These are phyloP conservation scores for Myrmophylax atrothorax DNA, from an alignment of 2,113 vertebrate genomes.

Conservation along the genomic window DNA sequence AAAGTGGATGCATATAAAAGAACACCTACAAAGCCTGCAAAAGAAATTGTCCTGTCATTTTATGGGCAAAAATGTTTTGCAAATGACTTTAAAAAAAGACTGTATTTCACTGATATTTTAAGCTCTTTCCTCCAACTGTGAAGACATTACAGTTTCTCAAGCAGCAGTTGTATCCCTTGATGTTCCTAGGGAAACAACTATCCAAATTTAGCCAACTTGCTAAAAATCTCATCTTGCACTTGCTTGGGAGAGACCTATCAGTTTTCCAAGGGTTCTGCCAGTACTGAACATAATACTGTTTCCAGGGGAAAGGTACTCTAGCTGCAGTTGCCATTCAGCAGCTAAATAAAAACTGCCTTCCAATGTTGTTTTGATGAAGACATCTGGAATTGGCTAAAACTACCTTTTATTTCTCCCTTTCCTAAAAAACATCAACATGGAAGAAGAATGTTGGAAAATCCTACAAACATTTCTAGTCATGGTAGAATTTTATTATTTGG, in stretches of 20 bases:
- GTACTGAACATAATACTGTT: background rate
- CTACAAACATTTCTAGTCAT: background rate
- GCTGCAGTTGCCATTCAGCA: background rate
- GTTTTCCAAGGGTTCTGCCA: background rate
- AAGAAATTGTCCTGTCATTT: background rate
- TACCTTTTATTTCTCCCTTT: background rate
- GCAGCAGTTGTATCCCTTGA: background rate
- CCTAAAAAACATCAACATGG: background rate
- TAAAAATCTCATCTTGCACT: background rate
- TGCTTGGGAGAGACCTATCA: background rate
- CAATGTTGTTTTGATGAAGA: background rate
- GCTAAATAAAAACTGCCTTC: background rate
- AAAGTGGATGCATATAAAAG: background rate
- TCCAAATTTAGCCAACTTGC: slow-evolving; percentile 33
- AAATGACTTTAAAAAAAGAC: background rate
- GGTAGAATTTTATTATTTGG: background rate
- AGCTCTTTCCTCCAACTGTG: background rate
- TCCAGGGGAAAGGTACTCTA: background rate
- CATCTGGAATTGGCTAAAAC: background rate
- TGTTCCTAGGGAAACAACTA: slow-evolving; percentile 23
- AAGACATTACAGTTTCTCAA: background rate
- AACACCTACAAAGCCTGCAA: background rate
- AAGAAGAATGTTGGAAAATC: background rate
- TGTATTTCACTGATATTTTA: slow-evolving; percentile 14
- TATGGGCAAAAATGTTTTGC: background rate